A percentile compares a stretch with the other conserved stretches of the same genome.
Conservation (phyloP, 2,888 invertebrate genomes). For the Stenolophus ochropezus region DNA sequence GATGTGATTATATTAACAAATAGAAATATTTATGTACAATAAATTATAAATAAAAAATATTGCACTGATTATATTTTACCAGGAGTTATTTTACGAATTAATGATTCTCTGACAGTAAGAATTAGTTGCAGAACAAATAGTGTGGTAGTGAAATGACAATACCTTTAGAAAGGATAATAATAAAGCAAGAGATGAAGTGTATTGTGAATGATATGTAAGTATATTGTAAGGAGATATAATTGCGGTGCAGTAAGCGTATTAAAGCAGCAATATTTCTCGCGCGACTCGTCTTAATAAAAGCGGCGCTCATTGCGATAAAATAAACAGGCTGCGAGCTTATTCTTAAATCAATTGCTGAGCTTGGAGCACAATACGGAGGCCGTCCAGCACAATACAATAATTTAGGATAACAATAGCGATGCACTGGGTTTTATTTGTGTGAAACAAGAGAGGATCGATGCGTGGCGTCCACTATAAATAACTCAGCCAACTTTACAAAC, state of each 20-base stretch:
- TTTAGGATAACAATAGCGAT: conserved; percentile 12
- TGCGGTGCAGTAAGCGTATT: neutral
- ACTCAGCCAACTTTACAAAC: conserved; percentile 34
- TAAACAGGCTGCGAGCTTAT: neutral
- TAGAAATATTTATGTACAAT: no score
- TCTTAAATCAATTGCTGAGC: conserved; percentile 8
- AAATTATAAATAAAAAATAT: no score
- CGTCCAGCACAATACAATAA: conserved; percentile 8
- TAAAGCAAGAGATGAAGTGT: no score
- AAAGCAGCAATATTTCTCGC: neutral
- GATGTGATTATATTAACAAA: no score
- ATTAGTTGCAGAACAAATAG: no score
- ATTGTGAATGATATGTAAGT: no score
- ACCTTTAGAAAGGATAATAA: no score
- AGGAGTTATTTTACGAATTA: no score
- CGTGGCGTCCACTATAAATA: conserved; percentile 18
- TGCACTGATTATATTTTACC: no score
- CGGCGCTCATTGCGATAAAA: neutral
- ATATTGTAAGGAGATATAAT: no score
- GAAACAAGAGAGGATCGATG: conserved; percentile 25
- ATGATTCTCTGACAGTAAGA: no score
- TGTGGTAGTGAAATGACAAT: no score
- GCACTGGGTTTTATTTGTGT: conserved; percentile 1
- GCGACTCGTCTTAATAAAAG: neutral
- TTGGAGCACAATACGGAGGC: neutral